Conservation (phyloP, 2,113 vertebrate genomes). For the Lanius ludovicianus region DNA sequence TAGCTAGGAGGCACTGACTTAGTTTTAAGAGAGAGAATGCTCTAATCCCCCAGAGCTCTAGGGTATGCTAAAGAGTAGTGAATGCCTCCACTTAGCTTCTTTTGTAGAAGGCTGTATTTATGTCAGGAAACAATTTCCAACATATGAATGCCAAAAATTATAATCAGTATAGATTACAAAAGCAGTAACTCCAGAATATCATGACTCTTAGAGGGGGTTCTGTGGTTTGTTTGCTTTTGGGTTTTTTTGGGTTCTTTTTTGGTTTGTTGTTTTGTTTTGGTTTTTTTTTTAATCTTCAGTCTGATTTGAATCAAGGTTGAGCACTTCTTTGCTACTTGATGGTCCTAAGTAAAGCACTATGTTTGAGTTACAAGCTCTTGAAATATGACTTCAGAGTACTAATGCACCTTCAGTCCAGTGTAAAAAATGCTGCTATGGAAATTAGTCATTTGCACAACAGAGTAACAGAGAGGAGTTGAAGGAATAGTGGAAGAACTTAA, state of each 20-base stretch:
- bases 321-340: background rate
- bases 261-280: background rate
- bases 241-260: background rate
- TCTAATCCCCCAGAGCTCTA: background rate
- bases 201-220: background rate
- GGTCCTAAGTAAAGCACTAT: background rate
- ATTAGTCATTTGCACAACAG: background rate
- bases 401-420: background rate
- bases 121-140: background rate
- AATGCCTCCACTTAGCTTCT: background rate
- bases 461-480: background rate
- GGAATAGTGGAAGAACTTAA: background rate
- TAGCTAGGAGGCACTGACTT: background rate
- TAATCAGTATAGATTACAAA: background rate
- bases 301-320: background rate
- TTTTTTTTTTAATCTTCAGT: background rate
- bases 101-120: background rate
- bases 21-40: background rate
- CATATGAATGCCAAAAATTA: background rate
- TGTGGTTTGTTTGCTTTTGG: no score
- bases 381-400: background rate
- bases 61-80: background rate
- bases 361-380: background rate
- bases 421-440: background rate
- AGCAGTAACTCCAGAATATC: background rate